Conservation (phyloP, 1,140 invertebrate genomes). For the Bombus consobrinus region DNA sequence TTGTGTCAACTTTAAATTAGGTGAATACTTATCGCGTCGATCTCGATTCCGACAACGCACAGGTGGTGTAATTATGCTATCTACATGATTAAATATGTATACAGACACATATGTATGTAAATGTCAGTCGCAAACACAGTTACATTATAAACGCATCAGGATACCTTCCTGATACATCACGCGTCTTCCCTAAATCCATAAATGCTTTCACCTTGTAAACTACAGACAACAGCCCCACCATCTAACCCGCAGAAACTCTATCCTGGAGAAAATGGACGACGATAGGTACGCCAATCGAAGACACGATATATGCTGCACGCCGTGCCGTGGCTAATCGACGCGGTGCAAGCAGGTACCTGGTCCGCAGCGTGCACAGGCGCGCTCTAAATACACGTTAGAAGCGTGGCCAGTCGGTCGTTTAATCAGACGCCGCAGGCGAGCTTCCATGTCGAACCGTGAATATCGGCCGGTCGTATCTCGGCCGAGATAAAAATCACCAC, state of each 20-base stretch:
- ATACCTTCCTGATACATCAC: background rate
- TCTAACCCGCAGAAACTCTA: background rate
- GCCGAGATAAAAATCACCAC: slow-evolving; percentile 77
- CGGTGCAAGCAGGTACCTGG: slow-evolving; percentile 63
- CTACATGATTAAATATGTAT: background rate
- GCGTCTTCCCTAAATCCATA: background rate
- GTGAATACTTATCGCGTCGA: background rate
- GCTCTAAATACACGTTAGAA: slow-evolving; percentile 69
- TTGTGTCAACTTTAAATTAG: background rate
- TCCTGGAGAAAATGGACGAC: background rate
- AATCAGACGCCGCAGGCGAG: slow-evolving; percentile 74
- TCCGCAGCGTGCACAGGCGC: slow-evolving; percentile 22
- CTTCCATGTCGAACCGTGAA: slow-evolving; percentile 79
- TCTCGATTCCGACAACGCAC: background rate
- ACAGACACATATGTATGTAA: background rate
- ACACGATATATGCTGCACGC: slow-evolving; percentile 46
- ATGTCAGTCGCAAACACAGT: background rate
- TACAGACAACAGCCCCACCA: background rate
- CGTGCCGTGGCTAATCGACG: slow-evolving; percentile 55
- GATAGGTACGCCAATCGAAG: slow-evolving; percentile 46
- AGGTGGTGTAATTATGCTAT: background rate
- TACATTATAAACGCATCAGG: background rate
- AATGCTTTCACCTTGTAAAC: background rate
- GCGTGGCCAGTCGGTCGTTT: slow-evolving; percentile 69
- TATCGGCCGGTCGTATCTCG: slow-evolving; percentile 77